phyloP scores from a whole-genome alignment of 1,140 invertebrate genomes.

The Ceratitis capitata region DNA sequence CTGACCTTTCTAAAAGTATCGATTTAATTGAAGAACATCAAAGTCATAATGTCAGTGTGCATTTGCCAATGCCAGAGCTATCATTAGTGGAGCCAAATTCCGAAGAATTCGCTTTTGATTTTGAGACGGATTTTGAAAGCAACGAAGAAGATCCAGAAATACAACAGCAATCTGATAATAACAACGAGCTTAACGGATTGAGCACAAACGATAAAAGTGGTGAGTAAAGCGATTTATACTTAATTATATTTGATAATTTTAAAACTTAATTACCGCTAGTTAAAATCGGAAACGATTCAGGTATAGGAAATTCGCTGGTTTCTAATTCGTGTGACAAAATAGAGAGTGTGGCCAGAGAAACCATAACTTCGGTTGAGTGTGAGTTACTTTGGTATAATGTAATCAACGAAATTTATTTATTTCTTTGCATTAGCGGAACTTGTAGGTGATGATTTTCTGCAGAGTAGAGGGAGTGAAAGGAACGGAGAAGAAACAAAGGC shows the following conservation, averaged over 20 bases:
- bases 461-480: too few relatives aligned
- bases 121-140: background rate
- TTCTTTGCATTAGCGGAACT: too few relatives aligned
- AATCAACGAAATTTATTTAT: too few relatives aligned
- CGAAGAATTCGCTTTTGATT: background rate
- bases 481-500: too few relatives aligned
- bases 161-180: background rate
- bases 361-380: background rate
- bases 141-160: background rate
- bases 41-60: background rate
- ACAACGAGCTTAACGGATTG: background rate
- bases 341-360: background rate
- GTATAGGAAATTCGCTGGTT: background rate
- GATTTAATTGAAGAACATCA: background rate
- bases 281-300: background rate
- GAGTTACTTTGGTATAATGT: too few relatives aligned
- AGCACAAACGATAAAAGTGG: background rate
- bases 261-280: background rate
- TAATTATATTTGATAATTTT: background rate
- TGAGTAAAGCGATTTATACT: background rate
- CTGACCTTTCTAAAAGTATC: background rate
- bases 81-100: background rate
- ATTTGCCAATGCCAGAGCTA: background rate
- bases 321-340: background rate
- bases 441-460: too few relatives aligned